phyloP scores from a whole-genome alignment of 23 tunicate genomes.

The Phallusia fumigata region DNA sequence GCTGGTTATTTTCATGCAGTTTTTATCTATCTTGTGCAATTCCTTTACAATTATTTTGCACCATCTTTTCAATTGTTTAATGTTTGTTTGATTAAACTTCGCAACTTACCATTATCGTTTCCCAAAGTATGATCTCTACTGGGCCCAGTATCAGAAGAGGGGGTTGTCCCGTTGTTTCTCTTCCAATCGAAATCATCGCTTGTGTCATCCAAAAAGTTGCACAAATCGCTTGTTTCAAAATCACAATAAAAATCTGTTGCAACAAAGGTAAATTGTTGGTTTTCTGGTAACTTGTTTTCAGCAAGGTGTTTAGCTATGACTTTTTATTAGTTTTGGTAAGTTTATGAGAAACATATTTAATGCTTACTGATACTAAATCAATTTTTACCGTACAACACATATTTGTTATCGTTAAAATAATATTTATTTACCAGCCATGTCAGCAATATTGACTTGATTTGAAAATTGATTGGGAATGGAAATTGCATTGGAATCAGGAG shows the following conservation, averaged over 20 bases:
- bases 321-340: no score
- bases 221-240: slow-evolving; percentile 45
- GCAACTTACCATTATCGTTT: slow-evolving; percentile 21
- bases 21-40: no score
- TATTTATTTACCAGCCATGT: slow-evolving; percentile 13
- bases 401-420: no score
- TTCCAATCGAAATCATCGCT: slow-evolving; percentile 78
- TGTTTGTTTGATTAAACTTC: not conserved
- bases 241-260: slow-evolving; percentile 57
- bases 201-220: slow-evolving; percentile 40
- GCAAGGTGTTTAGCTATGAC: no score
- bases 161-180: slow-evolving; percentile 56
- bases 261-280: no score
- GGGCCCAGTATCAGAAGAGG: slow-evolving; percentile 82
- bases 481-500: slow-evolving; percentile 16
- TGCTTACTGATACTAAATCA: no score
- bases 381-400: no score
- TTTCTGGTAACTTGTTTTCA: no score
- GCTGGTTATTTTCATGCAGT: no score
- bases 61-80: no score
- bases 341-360: no score
- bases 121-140: slow-evolving; percentile 52
- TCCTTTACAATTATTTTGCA: no score
- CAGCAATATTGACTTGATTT: slow-evolving; percentile 6
- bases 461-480: not conserved